phyloP scores from a whole-genome alignment of 2,113 vertebrate genomes.

The Myodes glareolus region DNA sequence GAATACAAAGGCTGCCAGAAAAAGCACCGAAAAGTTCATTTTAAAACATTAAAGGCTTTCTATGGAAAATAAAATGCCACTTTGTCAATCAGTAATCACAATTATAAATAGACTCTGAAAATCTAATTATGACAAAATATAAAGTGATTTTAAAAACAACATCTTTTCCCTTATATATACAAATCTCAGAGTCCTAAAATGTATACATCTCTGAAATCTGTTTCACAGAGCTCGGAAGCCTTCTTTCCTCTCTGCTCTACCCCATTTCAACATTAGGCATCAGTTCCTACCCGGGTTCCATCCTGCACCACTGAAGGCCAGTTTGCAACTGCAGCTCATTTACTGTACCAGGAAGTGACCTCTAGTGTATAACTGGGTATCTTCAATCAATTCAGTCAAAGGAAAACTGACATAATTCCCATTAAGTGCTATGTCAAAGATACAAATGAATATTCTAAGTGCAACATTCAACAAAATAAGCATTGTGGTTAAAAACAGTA shows the following conservation, averaged over 20 bases:
- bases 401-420: background rate
- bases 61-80: background rate
- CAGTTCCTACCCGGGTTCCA: background rate
- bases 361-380: constrained; percentile 13
- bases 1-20: background rate
- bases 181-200: background rate
- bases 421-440: background rate
- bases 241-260: background rate
- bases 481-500: background rate
- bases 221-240: background rate
- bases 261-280: background rate
- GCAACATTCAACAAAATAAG: constrained; percentile 21
- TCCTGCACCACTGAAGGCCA: background rate
- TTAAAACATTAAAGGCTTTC: background rate
- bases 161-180: background rate
- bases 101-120: background rate
- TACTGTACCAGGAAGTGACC: constrained; percentile 15
- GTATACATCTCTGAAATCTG: constrained; percentile 9
- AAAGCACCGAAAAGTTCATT: background rate
- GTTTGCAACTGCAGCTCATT: background rate
- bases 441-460: background rate
- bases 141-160: constrained; percentile 18
- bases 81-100: background rate
- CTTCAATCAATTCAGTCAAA: background rate
- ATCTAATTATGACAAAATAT: background rate